Base-by-base conservation (phyloP, 2,888 invertebrate species). In the Chirona hameri region DNA sequence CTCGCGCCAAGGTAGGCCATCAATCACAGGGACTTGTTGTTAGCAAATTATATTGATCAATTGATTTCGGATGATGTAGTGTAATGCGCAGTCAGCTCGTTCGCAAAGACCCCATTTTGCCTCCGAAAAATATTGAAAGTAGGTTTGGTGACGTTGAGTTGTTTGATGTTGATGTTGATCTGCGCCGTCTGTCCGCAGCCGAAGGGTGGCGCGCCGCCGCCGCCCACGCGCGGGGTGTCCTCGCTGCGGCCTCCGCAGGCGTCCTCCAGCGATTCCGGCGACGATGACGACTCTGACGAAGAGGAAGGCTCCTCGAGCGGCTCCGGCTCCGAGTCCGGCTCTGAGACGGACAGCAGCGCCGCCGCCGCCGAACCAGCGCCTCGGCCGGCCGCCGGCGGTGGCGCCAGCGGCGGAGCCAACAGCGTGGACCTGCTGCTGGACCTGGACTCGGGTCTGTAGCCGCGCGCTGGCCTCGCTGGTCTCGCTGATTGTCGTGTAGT, bases 281-380 rank as follows among this genome's bases (percentile, higher is more conserved):
- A 83, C 82, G 65, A 55, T 76, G 72, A 82, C 29, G 79, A 83
- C 83, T 55, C 65, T 65, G 21, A 79, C 29, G 72, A 82, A 79
- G 79, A 31, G 72, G 7, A 18, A 1, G 24, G 18, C 76, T 24
- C 39, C 76, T 76, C 76, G 10, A 46, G 46, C 46, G 76, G 76
- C 39, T 69, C 69, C 29, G 69, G n/a, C 14, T 27, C 27, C 39
- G 76, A 24, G 10, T 72, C 72, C 18, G 29, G 29, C 18, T 76
- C 76, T 2, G 27, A 27, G 39, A 3, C 14, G 29, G 76, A 76
- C 76, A 31, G 31, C 72, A 76, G 76, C 76, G 46, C 3, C 76
- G 21, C 65, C 9, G 65, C 65, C 65, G 65, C 10, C n/a, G 24
- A 21, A 24, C 46, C 24, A 4, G 7, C 72, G 18, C 18, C 39